These are phyloP conservation scores for Caranx melampygus DNA, from an alignment of 2,113 vertebrate genomes.

Conservation along the genomic window DNA sequence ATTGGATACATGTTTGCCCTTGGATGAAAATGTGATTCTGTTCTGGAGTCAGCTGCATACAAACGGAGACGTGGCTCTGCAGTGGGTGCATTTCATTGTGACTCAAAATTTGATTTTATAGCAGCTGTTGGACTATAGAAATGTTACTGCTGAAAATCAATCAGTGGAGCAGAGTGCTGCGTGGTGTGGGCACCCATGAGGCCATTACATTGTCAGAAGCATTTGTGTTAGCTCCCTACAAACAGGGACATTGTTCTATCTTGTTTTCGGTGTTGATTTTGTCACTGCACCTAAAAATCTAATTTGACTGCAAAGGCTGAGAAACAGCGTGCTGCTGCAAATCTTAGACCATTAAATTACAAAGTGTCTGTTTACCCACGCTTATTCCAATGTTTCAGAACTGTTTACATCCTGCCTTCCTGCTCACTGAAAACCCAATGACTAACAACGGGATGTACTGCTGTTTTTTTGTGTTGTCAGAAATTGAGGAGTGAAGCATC, in stretches of 20 bases:
- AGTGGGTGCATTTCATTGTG: constrained; percentile 22
- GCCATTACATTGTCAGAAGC: constrained; percentile 38
- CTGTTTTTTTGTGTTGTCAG: not conserved
- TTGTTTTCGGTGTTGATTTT: constrained; percentile 27
- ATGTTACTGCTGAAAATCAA: constrained; percentile 49
- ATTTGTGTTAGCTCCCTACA: constrained; percentile 51
- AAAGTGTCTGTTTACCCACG: constrained; percentile 23
- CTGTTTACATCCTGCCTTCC: constrained; percentile 6
- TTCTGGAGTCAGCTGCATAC: constrained; percentile 10
- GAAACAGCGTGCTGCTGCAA: constrained; percentile 25
- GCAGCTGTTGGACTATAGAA: constrained; percentile 41
- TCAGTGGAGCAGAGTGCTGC: constrained; percentile 25
- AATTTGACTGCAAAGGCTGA: constrained; percentile 21
- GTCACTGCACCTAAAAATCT: constrained; percentile 20
- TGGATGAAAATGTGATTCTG: constrained; percentile 33
- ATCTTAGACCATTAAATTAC: constrained; percentile 22
- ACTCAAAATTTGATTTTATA: constrained; percentile 44
- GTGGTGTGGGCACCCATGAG: constrained; percentile 38
- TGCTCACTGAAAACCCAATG: not conserved
- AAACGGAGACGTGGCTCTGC: constrained; percentile 6
- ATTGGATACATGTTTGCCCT: constrained; percentile 54
- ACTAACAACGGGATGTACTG: not conserved
- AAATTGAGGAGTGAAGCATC: not conserved
- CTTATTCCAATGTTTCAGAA: constrained; percentile 17
- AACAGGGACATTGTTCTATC: constrained; percentile 22